Percentiles rank a stretch among this genome's conserved stretches.
These are phyloP conservation scores for Philaethria dido DNA, from an alignment of 2,888 invertebrate species.

Conservation along the genomic window DNA sequence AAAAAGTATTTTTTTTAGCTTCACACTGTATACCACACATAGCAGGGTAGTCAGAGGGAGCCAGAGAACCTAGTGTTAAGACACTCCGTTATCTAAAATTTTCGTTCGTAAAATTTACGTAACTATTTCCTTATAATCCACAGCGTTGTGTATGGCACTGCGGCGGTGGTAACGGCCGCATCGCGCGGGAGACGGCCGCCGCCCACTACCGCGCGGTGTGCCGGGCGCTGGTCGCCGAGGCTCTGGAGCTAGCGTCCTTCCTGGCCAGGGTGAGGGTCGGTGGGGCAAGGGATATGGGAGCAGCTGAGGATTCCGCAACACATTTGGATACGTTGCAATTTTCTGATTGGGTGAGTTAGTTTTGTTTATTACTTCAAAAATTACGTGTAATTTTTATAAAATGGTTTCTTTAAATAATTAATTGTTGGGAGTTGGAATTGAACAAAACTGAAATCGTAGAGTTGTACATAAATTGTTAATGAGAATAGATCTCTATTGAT, in stretches of 20 bases:
- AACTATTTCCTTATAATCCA: slow-evolving; percentile 5
- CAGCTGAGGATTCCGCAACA: slow-evolving; percentile 86
- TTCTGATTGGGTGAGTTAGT: slow-evolving; percentile 93
- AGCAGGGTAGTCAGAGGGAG: too few species aligned
- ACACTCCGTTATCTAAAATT: too few species aligned
- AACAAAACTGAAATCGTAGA: too few species aligned
- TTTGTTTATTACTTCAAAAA: background rate
- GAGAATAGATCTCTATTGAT: too few species aligned
- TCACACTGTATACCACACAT: too few species aligned
- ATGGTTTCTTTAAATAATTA: too few species aligned
- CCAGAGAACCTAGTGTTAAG: too few species aligned
- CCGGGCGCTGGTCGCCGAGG: slow-evolving; percentile 95
- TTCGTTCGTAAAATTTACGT: background rate
- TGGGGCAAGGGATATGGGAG: slow-evolving; percentile 86
- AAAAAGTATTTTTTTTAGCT: too few species aligned
- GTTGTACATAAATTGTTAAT: too few species aligned
- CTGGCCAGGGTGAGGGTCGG: slow-evolving; percentile 90
- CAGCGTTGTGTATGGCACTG: slow-evolving; percentile 80
- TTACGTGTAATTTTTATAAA: background rate
- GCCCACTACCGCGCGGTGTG: slow-evolving; percentile 96
- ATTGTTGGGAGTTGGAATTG: too few species aligned
- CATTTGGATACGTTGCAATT: slow-evolving; percentile 93
- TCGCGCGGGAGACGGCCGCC: slow-evolving; percentile 85
- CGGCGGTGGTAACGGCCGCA: slow-evolving; percentile 71
- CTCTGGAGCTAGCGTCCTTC: slow-evolving; percentile 94